Conservation (phyloP, 2,113 vertebrate species). For the Xenus cinereus region DNA sequence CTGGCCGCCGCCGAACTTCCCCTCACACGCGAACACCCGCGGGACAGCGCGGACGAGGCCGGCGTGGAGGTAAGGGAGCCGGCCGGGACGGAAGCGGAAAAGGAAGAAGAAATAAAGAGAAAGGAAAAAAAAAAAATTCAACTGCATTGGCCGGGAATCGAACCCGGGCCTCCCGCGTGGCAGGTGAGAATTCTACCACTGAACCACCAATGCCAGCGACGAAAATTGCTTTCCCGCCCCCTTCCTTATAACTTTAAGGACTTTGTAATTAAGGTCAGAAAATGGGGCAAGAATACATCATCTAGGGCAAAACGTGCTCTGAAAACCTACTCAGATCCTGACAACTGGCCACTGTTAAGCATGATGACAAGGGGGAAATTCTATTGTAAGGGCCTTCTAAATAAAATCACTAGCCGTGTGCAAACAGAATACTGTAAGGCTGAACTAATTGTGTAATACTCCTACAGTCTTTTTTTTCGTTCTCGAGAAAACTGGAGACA, state of each 20-base stretch:
- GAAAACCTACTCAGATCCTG: fast-evolving
- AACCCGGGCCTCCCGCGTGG: slow-evolving; percentile 71
- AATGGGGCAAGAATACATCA: fast-evolving
- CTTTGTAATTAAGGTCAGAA: fast-evolving
- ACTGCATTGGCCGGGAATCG: slow-evolving; percentile 65
- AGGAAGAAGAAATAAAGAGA: too few relatives aligned
- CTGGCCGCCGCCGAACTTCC: neutral
- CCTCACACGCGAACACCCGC: too few relatives aligned
- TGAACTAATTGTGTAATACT: fast-evolving
- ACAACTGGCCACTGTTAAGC: fast-evolving
- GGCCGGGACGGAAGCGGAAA: too few relatives aligned
- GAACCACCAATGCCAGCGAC: slow-evolving; percentile 46
- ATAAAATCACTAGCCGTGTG: fast-evolving
- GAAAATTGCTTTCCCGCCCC: fast-evolving
- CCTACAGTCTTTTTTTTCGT: fast-evolving
- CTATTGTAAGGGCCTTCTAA: fast-evolving
- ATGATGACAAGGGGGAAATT: fast-evolving
- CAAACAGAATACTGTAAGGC: neutral
- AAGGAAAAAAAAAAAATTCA: neutral
- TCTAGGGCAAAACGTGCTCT: fast-evolving
- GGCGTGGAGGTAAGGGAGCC: too few relatives aligned
- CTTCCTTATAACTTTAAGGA: fast-evolving
- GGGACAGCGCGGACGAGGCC: too few relatives aligned
- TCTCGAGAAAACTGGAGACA: neutral
- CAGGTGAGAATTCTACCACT: slow-evolving; percentile 71